Evolutionary conservation across 2,113 vertebrate genomes (phyloP).

Genomic region (Rhinichthys klamathensis): DNA sequence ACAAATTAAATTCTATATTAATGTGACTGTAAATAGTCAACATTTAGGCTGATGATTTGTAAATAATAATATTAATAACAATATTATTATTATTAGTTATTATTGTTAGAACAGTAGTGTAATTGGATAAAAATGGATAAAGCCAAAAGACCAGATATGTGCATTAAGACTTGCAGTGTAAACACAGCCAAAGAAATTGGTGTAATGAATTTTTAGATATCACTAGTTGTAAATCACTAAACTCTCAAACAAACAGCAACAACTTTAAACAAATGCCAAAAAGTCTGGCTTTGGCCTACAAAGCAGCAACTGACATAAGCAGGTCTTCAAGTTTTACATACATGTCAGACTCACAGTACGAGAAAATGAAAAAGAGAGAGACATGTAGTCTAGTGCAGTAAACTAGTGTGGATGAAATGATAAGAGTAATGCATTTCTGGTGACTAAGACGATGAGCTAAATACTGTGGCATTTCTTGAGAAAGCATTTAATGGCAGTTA

Average conservation of each 20-base stretch:
- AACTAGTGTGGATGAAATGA: background rate
- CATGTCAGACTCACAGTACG: conserved; percentile 12
- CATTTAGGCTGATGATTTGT: background rate
- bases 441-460: background rate
- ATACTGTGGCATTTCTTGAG: conserved; percentile 16
- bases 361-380: background rate
- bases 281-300: background rate
- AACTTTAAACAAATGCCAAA: conserved; percentile 1
- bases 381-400: background rate
- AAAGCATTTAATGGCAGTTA: conserved; percentile 31
- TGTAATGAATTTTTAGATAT: conserved; percentile 4
- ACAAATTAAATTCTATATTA: background rate
- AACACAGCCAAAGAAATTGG: too few relatives aligned
- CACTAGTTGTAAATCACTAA: background rate
- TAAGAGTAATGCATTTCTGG: conserved; percentile 4
- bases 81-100: too few relatives aligned
- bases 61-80: background rate
- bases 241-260: background rate
- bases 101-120: background rate
- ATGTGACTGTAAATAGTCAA: background rate
- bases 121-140: background rate
- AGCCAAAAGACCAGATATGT: too few relatives aligned
- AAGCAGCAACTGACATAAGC: conserved; percentile 7
- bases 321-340: conserved; percentile 9
- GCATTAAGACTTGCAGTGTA: too few relatives aligned